phyloP scores from a whole-genome alignment of 2,797 vertebrate species.

The Columba guinea region DNA sequence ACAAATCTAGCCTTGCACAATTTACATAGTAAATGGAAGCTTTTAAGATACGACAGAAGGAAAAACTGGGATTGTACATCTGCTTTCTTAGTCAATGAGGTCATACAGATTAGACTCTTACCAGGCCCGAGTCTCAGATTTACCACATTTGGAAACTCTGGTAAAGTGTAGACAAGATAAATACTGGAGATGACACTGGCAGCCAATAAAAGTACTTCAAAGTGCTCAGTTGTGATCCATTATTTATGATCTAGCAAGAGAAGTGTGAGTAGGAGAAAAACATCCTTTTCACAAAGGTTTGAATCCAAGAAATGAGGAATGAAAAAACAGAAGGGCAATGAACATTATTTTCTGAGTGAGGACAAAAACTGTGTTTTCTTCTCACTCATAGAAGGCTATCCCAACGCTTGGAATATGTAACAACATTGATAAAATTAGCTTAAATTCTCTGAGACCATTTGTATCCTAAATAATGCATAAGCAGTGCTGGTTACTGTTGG shows the following conservation, averaged over 20 bases:
- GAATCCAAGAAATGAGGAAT: neutral
- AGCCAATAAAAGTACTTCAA: slow-evolving; percentile 25
- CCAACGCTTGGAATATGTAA: neutral
- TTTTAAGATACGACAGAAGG: neutral
- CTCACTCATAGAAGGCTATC: neutral
- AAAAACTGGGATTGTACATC: neutral
- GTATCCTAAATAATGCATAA: slow-evolving; percentile 23
- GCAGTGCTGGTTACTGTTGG: neutral
- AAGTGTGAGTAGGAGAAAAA: neutral
- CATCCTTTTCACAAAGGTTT: neutral
- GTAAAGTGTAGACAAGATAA: neutral
- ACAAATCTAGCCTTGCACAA: neutral
- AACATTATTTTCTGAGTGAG: neutral
- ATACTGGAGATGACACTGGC: neutral
- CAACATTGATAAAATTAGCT: neutral
- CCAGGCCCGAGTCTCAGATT: neutral
- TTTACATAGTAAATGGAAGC: neutral
- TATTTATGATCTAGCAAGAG: slow-evolving; percentile 1
- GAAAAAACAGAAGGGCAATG: neutral
- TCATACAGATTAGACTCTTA: neutral
- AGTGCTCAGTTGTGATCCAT: neutral
- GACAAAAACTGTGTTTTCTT: neutral
- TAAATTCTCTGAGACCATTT: slow-evolving; percentile 4
- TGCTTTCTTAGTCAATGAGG: neutral
- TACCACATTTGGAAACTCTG: neutral